phyloP scores from a whole-genome alignment of 2,113 vertebrate genomes.

The Alexandromys fortis region DNA sequence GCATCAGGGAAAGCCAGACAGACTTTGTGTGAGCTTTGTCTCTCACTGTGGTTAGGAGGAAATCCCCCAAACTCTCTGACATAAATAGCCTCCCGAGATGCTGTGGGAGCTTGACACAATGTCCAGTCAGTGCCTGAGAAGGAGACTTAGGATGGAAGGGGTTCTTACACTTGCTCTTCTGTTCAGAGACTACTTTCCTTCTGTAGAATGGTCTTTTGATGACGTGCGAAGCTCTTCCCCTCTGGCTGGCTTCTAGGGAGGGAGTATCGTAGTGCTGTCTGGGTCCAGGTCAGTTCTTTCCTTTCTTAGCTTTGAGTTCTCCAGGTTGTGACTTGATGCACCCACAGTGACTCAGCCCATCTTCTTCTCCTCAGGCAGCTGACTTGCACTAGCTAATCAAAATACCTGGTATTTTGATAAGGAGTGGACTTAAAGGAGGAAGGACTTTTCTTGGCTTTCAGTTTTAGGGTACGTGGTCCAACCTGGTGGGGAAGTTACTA shows the following conservation, averaged over 20 bases:
- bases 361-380: no score
- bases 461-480: not conserved
- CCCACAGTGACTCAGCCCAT: not conserved
- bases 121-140: not conserved
- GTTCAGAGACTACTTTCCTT: not conserved
- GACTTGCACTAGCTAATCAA: not conserved
- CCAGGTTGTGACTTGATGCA: not conserved
- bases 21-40: no score
- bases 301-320: not conserved
- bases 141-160: not conserved
- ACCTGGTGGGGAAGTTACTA: not conserved
- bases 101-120: not conserved
- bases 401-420: not conserved
- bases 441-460: not conserved
- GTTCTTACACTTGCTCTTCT: not conserved
- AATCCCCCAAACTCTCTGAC: not conserved
- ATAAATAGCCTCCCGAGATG: not conserved
- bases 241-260: not conserved
- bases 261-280: not conserved
- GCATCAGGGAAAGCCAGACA: not conserved
- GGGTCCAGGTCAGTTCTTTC: not conserved
- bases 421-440: not conserved
- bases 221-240: not conserved
- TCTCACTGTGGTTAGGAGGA: not conserved
- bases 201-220: not conserved